Conservation (phyloP, 2,113 vertebrate genomes). For the Chamaetylas fuelleborni region DNA sequence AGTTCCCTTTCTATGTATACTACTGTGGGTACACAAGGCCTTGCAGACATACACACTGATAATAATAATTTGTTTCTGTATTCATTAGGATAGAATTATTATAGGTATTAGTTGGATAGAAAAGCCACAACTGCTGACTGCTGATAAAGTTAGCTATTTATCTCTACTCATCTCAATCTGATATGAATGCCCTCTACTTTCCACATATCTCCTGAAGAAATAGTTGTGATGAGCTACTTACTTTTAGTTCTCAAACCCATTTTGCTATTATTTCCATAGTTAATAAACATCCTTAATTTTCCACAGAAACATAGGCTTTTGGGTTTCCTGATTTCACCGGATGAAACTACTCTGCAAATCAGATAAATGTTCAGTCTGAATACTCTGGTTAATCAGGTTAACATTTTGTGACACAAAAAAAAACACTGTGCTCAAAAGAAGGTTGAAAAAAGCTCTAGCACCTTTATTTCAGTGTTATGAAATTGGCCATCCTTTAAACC, state of each 20-base stretch:
- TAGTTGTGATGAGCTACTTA: not conserved
- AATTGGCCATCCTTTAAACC: not conserved
- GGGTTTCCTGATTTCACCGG: rapidly evolving
- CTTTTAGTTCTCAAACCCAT: not conserved
- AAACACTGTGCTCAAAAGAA: not conserved
- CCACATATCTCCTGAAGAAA: not conserved
- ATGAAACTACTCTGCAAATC: not conserved
- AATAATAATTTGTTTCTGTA: not conserved
- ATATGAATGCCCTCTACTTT: not conserved
- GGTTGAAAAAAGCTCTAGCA: not conserved
- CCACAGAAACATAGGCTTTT: not conserved
- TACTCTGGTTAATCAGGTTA: not conserved
- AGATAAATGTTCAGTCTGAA: not conserved
- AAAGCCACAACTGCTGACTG: not conserved
- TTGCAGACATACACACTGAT: not conserved
- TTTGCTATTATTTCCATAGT: not conserved
- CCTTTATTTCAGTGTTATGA: not conserved
- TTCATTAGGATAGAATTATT: not conserved
- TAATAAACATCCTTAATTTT: not conserved
- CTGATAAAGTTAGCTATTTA: not conserved
- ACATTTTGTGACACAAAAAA: not conserved
- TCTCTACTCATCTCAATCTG: not conserved
- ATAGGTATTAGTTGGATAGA: not conserved
- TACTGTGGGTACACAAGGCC: not conserved
- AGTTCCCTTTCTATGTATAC: not conserved